These are phyloP conservation scores for Scolanthus callimorphus DNA, from an alignment of 92 coral and sea anemone species.

Conservation along the genomic window DNA sequence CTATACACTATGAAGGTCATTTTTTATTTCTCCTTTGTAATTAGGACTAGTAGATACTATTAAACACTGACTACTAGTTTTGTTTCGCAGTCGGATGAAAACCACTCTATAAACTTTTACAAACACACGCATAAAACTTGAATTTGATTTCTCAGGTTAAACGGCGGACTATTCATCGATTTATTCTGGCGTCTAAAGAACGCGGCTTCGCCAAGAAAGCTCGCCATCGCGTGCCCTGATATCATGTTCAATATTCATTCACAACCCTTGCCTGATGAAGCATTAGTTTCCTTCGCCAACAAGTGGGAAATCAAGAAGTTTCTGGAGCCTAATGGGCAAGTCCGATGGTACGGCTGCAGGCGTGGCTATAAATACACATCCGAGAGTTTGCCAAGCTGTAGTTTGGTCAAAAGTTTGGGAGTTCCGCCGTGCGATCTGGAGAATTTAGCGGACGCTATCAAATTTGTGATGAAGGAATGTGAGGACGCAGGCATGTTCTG, in stretches of 20 bases:
- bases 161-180: conserved; percentile 83
- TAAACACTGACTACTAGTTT: too few species aligned
- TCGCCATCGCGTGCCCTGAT: conserved; percentile 91
- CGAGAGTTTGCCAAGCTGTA: conserved; percentile 34
- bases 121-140: too few species aligned
- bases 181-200: conserved; percentile 73
- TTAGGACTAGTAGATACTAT: too few species aligned
- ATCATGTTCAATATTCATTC: conserved; percentile 83
- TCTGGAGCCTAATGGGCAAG: conserved; percentile 85
- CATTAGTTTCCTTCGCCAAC: conserved; percentile 51
- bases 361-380: conserved; percentile 50
- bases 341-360: conserved; percentile 97
- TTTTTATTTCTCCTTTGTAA: too few species aligned
- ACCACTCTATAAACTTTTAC: too few species aligned
- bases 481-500: conserved; percentile 95
- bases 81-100: too few species aligned
- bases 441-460: conserved; percentile 91
- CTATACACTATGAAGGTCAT: too few species aligned
- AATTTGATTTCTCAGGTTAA: conserved; percentile 58
- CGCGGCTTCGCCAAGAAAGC: conserved; percentile 36
- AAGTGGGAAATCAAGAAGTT: conserved; percentile 86
- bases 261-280: conserved; percentile 40
- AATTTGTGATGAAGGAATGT: conserved; percentile 90
- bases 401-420: conserved; percentile 49
- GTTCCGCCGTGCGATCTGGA: conserved; percentile 94